These are phyloP conservation scores for Pristionchus fissidentatus DNA, from an alignment of 2,888 invertebrate genomes.

Conservation along the genomic window DNA sequence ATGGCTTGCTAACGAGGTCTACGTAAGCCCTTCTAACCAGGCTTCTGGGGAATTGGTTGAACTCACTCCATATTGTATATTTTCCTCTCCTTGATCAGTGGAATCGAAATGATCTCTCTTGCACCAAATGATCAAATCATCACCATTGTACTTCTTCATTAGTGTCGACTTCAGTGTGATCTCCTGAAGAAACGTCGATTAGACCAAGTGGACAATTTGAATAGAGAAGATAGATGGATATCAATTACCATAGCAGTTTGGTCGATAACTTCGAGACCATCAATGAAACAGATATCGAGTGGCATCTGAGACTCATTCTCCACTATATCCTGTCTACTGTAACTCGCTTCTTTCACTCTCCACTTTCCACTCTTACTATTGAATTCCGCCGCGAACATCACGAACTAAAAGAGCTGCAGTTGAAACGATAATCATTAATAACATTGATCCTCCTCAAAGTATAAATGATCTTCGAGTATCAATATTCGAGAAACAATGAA, in stretches of 20 bases:
- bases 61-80: slow-evolving; percentile 12
- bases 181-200: not conserved
- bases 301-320: slow-evolving; percentile 26
- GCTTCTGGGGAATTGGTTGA: too few species aligned
- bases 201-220: not conserved
- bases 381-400: slow-evolving; percentile 7
- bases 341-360: slow-evolving; percentile 6
- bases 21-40: too few species aligned
- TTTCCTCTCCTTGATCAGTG: not conserved
- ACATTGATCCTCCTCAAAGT: not conserved
- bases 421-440: not conserved
- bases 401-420: not conserved
- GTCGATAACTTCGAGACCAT: not conserved
- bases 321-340: slow-evolving; percentile 10
- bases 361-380: slow-evolving; percentile 11
- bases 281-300: slow-evolving; percentile 19
- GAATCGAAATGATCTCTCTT: not conserved
- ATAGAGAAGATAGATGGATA: too few species aligned
- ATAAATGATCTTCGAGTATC: too few species aligned
- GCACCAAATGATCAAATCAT: not conserved
- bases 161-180: not conserved
- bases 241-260: not conserved
- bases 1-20: too few species aligned
- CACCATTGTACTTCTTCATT: not conserved
- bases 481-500: too few species aligned